Base-by-base conservation (phyloP, 2,113 vertebrate species). In the Thomomys bottae region DNA sequence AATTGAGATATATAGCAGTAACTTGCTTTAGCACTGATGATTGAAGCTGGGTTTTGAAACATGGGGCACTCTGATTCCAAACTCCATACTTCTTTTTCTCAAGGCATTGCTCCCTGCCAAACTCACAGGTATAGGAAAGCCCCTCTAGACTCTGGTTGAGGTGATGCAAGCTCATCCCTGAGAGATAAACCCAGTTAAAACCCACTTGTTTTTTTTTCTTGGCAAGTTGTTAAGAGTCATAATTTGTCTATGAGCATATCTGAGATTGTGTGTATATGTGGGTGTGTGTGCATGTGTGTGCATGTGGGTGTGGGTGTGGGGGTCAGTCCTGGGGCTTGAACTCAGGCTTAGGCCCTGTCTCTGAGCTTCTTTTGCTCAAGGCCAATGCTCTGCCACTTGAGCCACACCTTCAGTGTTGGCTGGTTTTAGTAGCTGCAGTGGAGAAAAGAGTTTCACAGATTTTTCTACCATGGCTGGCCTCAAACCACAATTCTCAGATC, bases 31-130 rank as follows among this genome's bases (percentile, higher is more conserved):
- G 40, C 21, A 5, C n/a, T 20, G 10, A 70, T 28, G 8, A 8
- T 18, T 26, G 6, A 40, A 68, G 26, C 54, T 30, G 30, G 8
- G 36, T 70, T 90, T 70, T 38, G 63, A 67, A 61, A 17, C n/a
- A n/a, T 18, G 3, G 30, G 66, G 30, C 34, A 9, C 42, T 30
- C 45, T 61, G 84, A 77, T 38, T 84, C 64, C 40, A 45, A 63
- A 18, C 0, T 4, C 28, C 23, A 38, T 0, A 1, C 32, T 24
- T 28, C 21, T 2, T 26, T 8, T 36, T 21, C 79, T 45, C 3
- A 5, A n/a, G n/a, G 54, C 7, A 24, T 30, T 70, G 20, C 21
- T 34, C 12, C 28, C 8, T 0, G 10, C 34, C 12, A 61, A 38
- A 45, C 21, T 49, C 68, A 0, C 4, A 30, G 15, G 8, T 6